phyloP scores from a whole-genome alignment of 2,797 vertebrate species.

The Salmo trutta region DNA sequence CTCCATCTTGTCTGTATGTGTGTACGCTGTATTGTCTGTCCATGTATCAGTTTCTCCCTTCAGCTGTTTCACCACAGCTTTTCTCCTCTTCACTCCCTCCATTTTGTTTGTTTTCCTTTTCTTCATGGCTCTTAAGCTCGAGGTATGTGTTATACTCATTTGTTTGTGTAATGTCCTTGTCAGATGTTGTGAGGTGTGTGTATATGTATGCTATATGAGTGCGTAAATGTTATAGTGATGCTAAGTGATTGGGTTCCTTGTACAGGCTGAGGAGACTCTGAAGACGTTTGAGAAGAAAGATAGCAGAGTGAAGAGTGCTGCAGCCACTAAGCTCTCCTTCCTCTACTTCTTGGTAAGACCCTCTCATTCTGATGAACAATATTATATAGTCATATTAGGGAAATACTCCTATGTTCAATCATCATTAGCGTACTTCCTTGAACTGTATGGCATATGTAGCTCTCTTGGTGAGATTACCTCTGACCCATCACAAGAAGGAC shows the following conservation, averaged over 20 bases:
- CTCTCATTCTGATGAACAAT: neutral
- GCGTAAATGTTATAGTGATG: neutral
- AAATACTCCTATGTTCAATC: neutral
- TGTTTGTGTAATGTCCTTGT: neutral
- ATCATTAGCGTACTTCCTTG: neutral
- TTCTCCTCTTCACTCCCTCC: slow-evolving; percentile 41
- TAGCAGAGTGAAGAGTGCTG: slow-evolving; percentile 94
- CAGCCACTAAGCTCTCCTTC: slow-evolving; percentile 95
- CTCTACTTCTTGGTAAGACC: slow-evolving; percentile 90
- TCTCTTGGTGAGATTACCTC: neutral
- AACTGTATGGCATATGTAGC: neutral
- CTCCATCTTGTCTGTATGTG: slow-evolving; percentile 24
- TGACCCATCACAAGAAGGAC: slow-evolving; percentile 86
- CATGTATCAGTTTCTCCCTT: neutral
- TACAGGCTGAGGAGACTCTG: slow-evolving; percentile 90
- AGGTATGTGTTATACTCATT: slow-evolving; percentile 71
- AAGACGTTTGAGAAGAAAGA: slow-evolving; percentile 99
- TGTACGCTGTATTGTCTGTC: slow-evolving; percentile 4
- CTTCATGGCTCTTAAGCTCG: slow-evolving; percentile 72
- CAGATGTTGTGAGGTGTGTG: neutral
- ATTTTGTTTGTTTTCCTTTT: slow-evolving; percentile 60
- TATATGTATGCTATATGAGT: too few relatives aligned
- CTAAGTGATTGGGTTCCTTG: neutral
- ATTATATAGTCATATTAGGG: neutral
- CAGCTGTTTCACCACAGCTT: slow-evolving; percentile 30